Percentiles rank a stretch among this genome's conserved stretches.
These are phyloP conservation scores for Glossophaga mutica DNA, from an alignment of 2,797 vertebrate genomes.

Conservation along the genomic window DNA sequence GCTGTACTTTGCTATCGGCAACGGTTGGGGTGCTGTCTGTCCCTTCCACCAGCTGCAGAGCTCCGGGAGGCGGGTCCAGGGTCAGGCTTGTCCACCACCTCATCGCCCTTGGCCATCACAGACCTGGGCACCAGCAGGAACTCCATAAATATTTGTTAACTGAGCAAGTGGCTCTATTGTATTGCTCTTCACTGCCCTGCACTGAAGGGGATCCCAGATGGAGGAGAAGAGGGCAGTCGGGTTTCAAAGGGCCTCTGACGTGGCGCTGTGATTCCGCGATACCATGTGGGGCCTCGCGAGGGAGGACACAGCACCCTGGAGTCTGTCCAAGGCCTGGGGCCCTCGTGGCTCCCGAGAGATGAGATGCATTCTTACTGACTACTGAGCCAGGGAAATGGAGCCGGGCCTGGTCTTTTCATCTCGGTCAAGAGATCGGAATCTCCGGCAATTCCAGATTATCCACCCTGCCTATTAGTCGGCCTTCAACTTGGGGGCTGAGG, in stretches of 20 bases:
- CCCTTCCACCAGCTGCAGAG: not conserved
- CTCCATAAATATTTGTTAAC: not conserved
- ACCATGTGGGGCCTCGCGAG: constrained; percentile 49
- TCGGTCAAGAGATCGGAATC: constrained; percentile 68
- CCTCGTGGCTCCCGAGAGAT: not conserved
- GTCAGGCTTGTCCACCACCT: not conserved
- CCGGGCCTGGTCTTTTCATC: constrained; percentile 65
- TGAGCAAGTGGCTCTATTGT: not conserved
- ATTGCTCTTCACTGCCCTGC: not conserved
- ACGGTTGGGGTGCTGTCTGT: not conserved
- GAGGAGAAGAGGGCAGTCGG: not conserved
- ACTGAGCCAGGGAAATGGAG: constrained; percentile 70
- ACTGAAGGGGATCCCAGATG: not conserved
- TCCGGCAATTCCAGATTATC: constrained; percentile 33
- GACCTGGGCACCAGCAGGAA: not conserved
- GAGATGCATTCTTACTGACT: constrained; percentile 71
- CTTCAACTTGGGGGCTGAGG: not conserved
- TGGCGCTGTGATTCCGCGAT: not conserved
- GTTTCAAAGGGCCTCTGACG: constrained; percentile 44
- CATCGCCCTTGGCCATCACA: fast-evolving
- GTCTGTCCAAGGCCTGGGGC: constrained; percentile 61
- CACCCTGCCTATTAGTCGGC: not conserved
- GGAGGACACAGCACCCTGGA: constrained; percentile 37
- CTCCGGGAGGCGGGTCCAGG: not conserved
- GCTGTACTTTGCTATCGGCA: not conserved